Conservation (phyloP, 2,113 vertebrate genomes). For the Xyrauchen texanus region DNA sequence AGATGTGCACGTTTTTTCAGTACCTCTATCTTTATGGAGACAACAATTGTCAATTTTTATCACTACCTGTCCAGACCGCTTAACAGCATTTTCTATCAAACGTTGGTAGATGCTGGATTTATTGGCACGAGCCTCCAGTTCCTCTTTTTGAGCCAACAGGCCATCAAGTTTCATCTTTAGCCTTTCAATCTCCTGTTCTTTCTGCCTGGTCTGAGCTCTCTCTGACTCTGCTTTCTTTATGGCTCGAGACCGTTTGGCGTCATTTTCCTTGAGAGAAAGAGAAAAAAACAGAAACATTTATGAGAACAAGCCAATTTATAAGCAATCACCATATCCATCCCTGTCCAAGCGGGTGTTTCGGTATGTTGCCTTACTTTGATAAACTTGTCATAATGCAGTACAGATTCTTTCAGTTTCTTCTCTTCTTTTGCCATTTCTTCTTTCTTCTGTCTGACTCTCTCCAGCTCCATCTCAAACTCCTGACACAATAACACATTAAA, state of each 20-base stretch:
- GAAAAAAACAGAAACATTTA: background rate
- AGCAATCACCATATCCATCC: no score
- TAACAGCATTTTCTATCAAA: constrained; percentile 76
- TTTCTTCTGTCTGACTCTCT: constrained; percentile 61
- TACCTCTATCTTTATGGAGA: background rate
- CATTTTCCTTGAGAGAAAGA: constrained; percentile 68
- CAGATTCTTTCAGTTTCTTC: constrained; percentile 63
- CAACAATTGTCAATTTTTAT: background rate
- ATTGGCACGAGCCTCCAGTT: constrained; percentile 57
- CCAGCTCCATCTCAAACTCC: constrained; percentile 69
- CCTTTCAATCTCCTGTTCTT: constrained; percentile 42
- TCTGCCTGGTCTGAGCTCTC: constrained; percentile 40
- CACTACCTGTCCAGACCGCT: constrained; percentile 72
- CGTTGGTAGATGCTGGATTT: constrained; percentile 61
- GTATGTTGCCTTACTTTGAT: constrained; percentile 72
- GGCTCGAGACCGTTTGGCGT: constrained; percentile 57
- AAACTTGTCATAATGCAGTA: constrained; percentile 64
- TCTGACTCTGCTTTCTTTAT: constrained; percentile 53
- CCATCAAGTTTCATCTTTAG: constrained; percentile 55
- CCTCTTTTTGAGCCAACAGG: constrained; percentile 57
- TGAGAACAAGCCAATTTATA: no score
- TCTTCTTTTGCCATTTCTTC: constrained; percentile 61
- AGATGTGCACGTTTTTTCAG: no score
- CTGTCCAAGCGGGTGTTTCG: background rate
- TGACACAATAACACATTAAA: constrained; percentile 43